These are phyloP conservation scores for Thamnophis sirtalis DNA, from an alignment of 2,113 vertebrate genomes.

Conservation along the genomic window DNA sequence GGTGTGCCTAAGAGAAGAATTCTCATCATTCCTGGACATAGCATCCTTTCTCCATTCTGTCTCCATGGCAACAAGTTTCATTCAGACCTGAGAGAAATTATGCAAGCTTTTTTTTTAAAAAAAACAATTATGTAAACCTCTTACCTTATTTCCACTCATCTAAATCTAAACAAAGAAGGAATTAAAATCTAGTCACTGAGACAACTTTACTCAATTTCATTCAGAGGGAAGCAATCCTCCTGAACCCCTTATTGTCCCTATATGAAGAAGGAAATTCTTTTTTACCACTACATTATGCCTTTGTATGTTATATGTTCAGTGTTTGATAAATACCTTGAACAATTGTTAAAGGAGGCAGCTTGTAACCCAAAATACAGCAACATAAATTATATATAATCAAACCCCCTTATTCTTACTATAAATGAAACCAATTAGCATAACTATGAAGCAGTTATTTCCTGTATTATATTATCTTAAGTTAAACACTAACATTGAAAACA, in stretches of 20 bases:
- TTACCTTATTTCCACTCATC: constrained; percentile 27
- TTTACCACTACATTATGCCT: not conserved
- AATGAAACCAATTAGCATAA: not conserved
- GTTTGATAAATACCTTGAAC: not conserved
- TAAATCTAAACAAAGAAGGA: constrained; percentile 47
- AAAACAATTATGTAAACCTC: constrained; percentile 55
- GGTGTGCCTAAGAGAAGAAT: constrained; percentile 38
- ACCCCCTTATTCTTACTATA: not conserved
- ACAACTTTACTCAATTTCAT: constrained; percentile 9
- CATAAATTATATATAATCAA: not conserved
- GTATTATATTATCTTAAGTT: not conserved
- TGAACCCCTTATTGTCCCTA: not conserved
- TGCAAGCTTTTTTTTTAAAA: constrained; percentile 39
- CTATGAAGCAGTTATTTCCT: not conserved
- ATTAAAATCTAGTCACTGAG: constrained; percentile 6
- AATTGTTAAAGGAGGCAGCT: not conserved
- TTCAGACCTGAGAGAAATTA: constrained; percentile 38
- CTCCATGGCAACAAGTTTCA: constrained; percentile 62
- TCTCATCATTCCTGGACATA: constrained; percentile 40
- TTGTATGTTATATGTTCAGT: not conserved
- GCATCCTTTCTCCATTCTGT: constrained; percentile 49
- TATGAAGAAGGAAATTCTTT: not conserved
- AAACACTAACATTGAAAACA: not conserved
- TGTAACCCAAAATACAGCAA: not conserved
- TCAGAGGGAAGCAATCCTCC: not conserved